Evolutionary conservation across 1,140 invertebrate genomes (phyloP).

Genomic region (Pinna nobilis): DNA sequence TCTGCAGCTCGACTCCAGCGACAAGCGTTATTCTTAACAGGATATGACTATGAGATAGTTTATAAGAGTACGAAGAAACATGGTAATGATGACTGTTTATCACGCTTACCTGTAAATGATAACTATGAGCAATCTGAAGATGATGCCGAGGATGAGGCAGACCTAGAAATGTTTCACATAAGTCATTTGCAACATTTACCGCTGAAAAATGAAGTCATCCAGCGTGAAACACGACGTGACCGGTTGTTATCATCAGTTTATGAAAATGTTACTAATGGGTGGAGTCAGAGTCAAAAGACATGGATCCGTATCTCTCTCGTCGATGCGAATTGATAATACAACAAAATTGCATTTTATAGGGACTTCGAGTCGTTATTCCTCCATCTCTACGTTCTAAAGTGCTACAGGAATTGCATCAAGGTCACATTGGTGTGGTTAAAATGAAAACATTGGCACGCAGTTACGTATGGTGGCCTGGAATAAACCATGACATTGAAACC

Average conservation of each 20-base stretch:
- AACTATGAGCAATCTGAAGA: not conserved
- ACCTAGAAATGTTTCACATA: not conserved
- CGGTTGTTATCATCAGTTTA: not conserved
- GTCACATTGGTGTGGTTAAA: conserved; percentile 27
- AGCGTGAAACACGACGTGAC: not conserved
- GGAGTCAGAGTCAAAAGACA: not conserved
- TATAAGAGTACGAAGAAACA: conserved; percentile 65
- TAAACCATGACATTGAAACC: conserved; percentile 44
- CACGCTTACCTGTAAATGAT: conserved; percentile 31
- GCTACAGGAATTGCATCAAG: conserved; percentile 30
- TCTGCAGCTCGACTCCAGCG: conserved; percentile 65
- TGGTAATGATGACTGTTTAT: conserved; percentile 48
- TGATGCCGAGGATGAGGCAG: not conserved
- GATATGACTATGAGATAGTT: conserved; percentile 68
- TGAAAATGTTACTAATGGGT: not conserved
- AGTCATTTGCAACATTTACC: conserved; percentile 8
- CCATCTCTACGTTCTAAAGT: not conserved
- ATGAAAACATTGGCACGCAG: conserved; percentile 30
- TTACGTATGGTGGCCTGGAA: conserved; percentile 48
- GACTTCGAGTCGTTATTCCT: conserved; percentile 34
- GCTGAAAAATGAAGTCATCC: conserved; percentile 7
- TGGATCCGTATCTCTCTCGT: conserved; percentile 3
- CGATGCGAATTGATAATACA: conserved; percentile 17
- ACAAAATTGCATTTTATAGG: conserved; percentile 32
- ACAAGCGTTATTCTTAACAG: conserved; percentile 67